Conservation (phyloP, 2,113 vertebrate species). For the Rhea pennata region DNA sequence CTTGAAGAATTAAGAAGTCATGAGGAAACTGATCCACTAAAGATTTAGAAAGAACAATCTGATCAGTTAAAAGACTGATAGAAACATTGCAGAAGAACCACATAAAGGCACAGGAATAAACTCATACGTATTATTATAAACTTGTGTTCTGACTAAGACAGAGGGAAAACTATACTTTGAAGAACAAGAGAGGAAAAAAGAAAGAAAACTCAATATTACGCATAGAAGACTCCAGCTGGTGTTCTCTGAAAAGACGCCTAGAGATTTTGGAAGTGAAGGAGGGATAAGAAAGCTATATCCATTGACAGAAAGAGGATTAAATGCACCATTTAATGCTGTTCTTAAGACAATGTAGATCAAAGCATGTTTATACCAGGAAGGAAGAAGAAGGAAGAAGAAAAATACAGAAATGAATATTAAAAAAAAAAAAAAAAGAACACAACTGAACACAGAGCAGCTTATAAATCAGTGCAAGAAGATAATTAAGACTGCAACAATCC, state of each 20-base stretch:
- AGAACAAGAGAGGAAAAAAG: neutral
- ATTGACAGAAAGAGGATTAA: neutral
- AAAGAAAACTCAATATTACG: neutral
- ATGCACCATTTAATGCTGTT: neutral
- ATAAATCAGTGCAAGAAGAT: neutral
- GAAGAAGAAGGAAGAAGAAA: neutral
- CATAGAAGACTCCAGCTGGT: neutral
- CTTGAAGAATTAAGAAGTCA: neutral
- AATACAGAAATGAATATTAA: neutral
- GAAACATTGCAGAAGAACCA: neutral
- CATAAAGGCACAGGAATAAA: neutral
- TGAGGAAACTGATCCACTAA: neutral
- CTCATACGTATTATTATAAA: neutral
- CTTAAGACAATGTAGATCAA: neutral
- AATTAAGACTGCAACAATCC: neutral
- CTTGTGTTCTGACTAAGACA: neutral
- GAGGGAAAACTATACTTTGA: neutral
- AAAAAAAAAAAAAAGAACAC: neutral
- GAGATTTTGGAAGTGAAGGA: neutral
- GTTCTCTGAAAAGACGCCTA: neutral
- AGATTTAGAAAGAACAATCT: neutral
- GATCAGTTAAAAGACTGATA: neutral
- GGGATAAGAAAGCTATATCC: neutral
- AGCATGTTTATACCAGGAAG: neutral
- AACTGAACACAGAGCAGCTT: neutral